Percentiles rank a stretch among this genome's conserved stretches.
Conservation (phyloP, 2,888 invertebrate species). For the Epinotia demarniana region DNA sequence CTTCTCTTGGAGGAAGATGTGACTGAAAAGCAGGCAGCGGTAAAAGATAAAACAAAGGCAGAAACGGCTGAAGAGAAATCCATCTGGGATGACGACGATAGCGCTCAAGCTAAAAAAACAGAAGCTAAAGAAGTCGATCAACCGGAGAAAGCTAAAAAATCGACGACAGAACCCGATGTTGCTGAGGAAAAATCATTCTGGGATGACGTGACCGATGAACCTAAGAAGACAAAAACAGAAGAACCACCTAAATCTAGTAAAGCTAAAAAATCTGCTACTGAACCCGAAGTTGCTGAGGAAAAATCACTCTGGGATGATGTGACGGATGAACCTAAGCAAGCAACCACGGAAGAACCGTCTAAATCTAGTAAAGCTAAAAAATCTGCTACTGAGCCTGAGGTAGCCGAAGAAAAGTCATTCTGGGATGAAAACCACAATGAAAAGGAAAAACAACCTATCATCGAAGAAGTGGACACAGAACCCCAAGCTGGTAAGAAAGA, state of each 20-base stretch:
- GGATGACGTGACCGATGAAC: slow-evolving; percentile 56
- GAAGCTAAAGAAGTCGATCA: slow-evolving; percentile 55
- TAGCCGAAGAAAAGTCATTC: slow-evolving; percentile 67
- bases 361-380: slow-evolving; percentile 60
- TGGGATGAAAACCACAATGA: slow-evolving; percentile 78
- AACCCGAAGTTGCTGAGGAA: slow-evolving; percentile 66
- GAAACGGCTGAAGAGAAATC: slow-evolving; percentile 55
- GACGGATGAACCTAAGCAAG: slow-evolving; percentile 54
- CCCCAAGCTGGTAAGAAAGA: slow-evolving; percentile 65
- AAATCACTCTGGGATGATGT: slow-evolving; percentile 63
- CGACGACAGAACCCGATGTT: slow-evolving; percentile 56
- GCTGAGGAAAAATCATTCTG: slow-evolving; percentile 63
- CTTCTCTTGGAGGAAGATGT: slow-evolving; percentile 60
- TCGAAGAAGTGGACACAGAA: slow-evolving; percentile 65
- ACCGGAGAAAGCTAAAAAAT: slow-evolving; percentile 55
- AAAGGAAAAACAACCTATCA: slow-evolving; percentile 60
- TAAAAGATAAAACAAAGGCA: slow-evolving; percentile 60
- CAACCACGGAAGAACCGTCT: slow-evolving; percentile 60
- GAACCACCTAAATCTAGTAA: slow-evolving; percentile 60
- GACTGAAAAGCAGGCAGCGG: slow-evolving; percentile 52
- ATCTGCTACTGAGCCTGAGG: slow-evolving; percentile 65
- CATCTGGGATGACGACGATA: slow-evolving; percentile 68
- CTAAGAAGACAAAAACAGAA: slow-evolving; percentile 56
- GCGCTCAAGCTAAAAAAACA: slow-evolving; percentile 57
- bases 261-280: slow-evolving; percentile 63